Percentiles rank a stretch among this genome's conserved stretches.
Evolutionary conservation across 2,797 vertebrate species (phyloP).

Genomic region (Buceros bicornis): DNA sequence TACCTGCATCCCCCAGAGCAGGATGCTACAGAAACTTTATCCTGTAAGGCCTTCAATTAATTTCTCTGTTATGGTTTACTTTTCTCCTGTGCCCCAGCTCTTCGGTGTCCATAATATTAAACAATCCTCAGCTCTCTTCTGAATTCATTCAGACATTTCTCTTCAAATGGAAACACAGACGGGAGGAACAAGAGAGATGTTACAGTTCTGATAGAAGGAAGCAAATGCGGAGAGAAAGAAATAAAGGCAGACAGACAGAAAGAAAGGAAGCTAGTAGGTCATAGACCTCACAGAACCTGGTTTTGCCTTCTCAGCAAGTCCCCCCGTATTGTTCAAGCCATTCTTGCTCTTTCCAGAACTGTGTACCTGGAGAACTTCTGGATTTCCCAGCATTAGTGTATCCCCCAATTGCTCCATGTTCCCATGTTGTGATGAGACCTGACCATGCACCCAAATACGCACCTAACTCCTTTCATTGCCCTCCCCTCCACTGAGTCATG

Average conservation of each 20-base stretch:
- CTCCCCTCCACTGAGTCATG: background rate
- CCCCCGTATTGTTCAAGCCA: background rate
- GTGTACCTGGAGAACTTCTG: background rate
- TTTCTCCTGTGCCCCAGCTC: background rate
- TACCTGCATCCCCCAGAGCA: background rate
- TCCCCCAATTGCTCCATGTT: background rate
- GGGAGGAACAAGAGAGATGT: background rate
- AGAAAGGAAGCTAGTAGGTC: background rate
- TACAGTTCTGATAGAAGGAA: background rate
- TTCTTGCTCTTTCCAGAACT: background rate
- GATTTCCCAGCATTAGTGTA: background rate
- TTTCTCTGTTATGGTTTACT: background rate
- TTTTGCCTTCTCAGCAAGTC: background rate
- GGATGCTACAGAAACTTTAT: background rate
- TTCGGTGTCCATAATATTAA: background rate
- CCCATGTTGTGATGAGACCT: background rate
- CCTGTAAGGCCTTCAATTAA: background rate
- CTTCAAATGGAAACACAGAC: background rate
- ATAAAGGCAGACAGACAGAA: no score
- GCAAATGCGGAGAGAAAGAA: background rate
- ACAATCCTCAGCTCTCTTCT: background rate
- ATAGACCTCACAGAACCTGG: background rate
- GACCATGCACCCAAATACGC: background rate
- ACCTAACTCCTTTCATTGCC: background rate
- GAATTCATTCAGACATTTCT: background rate